phyloP scores from a whole-genome alignment of 2,113 vertebrate species.

The Fukomys damarensis region DNA sequence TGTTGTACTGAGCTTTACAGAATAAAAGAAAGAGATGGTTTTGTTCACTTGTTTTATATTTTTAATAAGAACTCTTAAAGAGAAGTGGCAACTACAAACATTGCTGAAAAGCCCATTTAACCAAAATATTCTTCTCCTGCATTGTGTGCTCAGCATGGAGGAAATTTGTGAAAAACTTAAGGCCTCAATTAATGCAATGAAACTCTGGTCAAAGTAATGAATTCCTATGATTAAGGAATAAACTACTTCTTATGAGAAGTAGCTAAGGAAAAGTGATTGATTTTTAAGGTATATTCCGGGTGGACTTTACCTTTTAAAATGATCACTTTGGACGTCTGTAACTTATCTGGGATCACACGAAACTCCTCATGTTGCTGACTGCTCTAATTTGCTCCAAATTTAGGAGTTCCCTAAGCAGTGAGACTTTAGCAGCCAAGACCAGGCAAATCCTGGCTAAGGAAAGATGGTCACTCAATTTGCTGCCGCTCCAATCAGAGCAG shows the following conservation, averaged over 20 bases:
- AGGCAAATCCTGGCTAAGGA: neutral
- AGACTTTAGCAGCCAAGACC: neutral
- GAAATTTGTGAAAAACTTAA: neutral
- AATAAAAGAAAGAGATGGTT: neutral
- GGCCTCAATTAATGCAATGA: neutral
- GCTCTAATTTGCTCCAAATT: neutral
- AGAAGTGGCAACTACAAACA: neutral
- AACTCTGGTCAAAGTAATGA: neutral
- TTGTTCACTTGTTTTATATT: neutral
- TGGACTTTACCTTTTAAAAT: neutral
- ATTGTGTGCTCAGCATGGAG: neutral
- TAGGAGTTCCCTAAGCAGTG: neutral
- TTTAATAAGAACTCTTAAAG: conserved; percentile 45
- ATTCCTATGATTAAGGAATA: neutral
- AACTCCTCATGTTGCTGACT: neutral
- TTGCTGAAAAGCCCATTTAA: neutral
- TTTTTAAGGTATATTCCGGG: neutral
- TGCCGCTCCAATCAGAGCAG: neutral
- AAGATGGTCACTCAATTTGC: neutral
- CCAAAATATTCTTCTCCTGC: neutral
- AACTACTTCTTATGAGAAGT: neutral
- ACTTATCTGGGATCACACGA: neutral
- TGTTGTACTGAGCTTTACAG: neutral
- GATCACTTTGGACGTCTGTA: neutral
- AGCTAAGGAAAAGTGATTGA: neutral